Base-by-base conservation (phyloP, 2,113 vertebrate species). In the Cyprinodon variegatus region DNA sequence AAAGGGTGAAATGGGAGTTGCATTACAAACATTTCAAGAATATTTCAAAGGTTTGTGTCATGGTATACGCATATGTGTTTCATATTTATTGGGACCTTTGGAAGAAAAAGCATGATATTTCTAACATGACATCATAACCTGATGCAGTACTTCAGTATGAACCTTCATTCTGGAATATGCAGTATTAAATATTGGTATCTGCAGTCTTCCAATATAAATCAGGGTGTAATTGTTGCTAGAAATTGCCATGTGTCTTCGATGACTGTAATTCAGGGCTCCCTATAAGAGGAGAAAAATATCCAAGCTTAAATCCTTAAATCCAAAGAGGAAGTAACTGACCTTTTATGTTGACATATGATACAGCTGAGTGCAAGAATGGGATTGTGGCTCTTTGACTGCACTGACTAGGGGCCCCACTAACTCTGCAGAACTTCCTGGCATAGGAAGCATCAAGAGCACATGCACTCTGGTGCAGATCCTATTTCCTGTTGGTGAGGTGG, bases 331-430 rank as follows among this genome's bases (percentile, higher is more conserved):
- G 77, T 77, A 65, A 65, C 45, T 53, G 46, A 61, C 50, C 64
- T 82, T 74, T 82, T 50, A 80, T 89, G 81, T 86, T 82, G 78
- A 87, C 75, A 84, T 72, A 81, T 5, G 17, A 73, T 81, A 72
- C 59, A 71, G 60, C 66, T 83, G 65, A 89, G 79, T 72, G 74
- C 57, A 57, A 83, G 72, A 78, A 82, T 79, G 68, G 85, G 81
- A 86, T 90, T 83, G 84, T 78, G 70, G 20, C 81, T 84, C 66
- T 70, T 61, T 78, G n/a, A 57, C 68, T 88, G 74, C 85, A 82
- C 61, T 59, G 48, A 83, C 71, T 17, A 40, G 70, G 20, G 78
- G 70, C 76, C 79, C 67, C 73, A 63, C 70, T 79, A 46, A 82
- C 77, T 79, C 64, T 75, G 68, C 78, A 63, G 66, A 73, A 76